These are phyloP conservation scores for Cyanocitta stelleri DNA, from an alignment of 2,113 vertebrate genomes.

Conservation along the genomic window DNA sequence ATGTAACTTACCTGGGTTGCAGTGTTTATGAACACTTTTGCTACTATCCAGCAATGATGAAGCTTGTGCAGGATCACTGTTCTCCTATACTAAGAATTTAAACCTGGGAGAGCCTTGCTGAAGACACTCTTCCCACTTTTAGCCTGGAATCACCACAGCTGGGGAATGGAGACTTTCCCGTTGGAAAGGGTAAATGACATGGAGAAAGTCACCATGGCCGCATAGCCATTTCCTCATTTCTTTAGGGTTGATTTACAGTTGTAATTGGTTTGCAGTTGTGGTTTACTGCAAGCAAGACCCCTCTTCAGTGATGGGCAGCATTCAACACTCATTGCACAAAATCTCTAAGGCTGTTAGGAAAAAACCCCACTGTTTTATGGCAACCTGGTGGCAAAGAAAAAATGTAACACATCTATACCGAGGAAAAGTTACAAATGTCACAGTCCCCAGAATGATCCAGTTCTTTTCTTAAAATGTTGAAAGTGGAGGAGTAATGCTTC, in stretches of 20 bases:
- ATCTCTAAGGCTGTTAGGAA: neutral
- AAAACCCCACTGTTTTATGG: fast-evolving
- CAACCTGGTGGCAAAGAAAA: neutral
- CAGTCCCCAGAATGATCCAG: neutral
- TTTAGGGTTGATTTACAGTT: neutral
- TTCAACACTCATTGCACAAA: neutral
- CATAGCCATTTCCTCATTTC: neutral
- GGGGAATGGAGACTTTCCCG: neutral
- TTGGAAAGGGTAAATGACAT: neutral
- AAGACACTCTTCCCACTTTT: neutral
- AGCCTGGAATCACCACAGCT: neutral
- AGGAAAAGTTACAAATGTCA: neutral
- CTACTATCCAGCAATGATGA: neutral
- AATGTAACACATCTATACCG: neutral
- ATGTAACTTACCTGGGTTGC: neutral
- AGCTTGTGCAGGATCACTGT: neutral
- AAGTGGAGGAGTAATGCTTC: neutral
- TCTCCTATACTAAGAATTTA: neutral
- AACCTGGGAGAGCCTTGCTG: neutral
- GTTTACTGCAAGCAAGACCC: neutral
- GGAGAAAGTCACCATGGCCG: neutral
- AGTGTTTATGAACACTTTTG: neutral
- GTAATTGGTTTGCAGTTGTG: neutral
- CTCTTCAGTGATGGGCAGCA: neutral
- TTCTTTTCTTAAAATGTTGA: neutral